Evolutionary conservation across 2,888 invertebrate genomes (phyloP).

Genomic region (Ametastegia equiseti): DNA sequence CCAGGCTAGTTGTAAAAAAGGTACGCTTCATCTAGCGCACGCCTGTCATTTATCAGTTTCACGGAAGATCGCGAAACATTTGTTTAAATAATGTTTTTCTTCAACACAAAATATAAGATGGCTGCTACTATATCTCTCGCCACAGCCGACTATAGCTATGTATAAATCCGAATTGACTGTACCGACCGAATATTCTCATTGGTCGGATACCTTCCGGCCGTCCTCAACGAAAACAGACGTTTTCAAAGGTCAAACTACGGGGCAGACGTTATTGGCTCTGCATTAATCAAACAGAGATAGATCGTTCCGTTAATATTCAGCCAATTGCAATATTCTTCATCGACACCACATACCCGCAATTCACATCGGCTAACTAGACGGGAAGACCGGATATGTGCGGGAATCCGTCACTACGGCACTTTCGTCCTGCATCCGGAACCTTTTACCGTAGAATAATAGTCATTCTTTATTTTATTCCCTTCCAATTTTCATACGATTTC

Average conservation of each 20-base stretch:
- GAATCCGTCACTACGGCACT: not conserved
- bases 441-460: not conserved
- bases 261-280: not conserved
- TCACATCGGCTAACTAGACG: conserved; percentile 11
- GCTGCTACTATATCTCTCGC: conserved; percentile 72
- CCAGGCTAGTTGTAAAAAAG: conserved; percentile 73
- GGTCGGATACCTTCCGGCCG: conserved; percentile 12
- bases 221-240: conserved; percentile 7
- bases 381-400: conserved; percentile 25
- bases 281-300: not conserved
- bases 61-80: conserved; percentile 73
- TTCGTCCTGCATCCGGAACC: conserved; percentile 27
- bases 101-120: conserved; percentile 76
- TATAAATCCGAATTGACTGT: conserved; percentile 50
- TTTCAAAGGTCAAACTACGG: not conserved
- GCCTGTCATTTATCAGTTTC: conserved; percentile 68
- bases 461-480: not conserved
- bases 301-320: not conserved
- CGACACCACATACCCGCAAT: not conserved
- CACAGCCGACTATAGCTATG: conserved; percentile 59
- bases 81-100: conserved; percentile 75
- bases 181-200: conserved; percentile 39
- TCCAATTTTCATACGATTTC: not conserved
- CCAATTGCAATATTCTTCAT: conserved; percentile 14
- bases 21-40: conserved; percentile 74